Conservation (phyloP, 2,113 vertebrate species). For the Zosterops lateralis region DNA sequence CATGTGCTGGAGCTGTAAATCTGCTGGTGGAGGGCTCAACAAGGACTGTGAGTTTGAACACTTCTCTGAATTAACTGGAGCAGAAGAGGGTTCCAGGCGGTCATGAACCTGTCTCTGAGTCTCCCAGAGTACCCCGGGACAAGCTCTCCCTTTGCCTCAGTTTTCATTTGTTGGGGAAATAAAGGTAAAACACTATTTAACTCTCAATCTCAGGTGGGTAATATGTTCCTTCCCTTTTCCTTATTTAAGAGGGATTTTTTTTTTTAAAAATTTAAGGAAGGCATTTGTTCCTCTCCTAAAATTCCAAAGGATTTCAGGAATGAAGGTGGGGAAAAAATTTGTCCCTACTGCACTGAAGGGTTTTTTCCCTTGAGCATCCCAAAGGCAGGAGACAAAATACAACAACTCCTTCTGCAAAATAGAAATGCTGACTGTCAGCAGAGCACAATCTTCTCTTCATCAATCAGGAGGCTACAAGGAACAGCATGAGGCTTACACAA, state of each 20-base stretch:
- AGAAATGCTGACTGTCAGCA: not conserved
- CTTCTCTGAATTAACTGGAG: not conserved
- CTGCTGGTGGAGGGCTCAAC: not conserved
- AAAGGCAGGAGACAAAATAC: conserved; percentile 12
- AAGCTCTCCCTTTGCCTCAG: not conserved
- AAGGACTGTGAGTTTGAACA: not conserved
- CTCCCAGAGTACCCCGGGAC: not conserved
- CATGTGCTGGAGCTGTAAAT: not conserved
- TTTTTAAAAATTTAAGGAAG: not conserved
- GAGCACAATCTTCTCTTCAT: not conserved
- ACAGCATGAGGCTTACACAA: not conserved
- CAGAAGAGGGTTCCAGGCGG: not conserved
- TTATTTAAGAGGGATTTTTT: not conserved
- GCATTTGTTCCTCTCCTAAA: not conserved
- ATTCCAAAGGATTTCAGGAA: not conserved
- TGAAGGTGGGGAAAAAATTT: not conserved
- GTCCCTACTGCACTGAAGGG: not conserved
- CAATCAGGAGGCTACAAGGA: not conserved
- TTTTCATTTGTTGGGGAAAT: not conserved
- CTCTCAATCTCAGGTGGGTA: not conserved
- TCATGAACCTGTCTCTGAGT: not conserved
- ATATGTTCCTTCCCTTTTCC: not conserved
- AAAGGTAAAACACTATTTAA: not conserved
- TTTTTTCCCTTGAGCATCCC: not conserved
- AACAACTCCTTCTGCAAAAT: not conserved